Evolutionary conservation across 1,140 invertebrate species (phyloP), one percentile per base, ranked within the genome.

Genomic region (Rhyzopertha dominica): DNA sequence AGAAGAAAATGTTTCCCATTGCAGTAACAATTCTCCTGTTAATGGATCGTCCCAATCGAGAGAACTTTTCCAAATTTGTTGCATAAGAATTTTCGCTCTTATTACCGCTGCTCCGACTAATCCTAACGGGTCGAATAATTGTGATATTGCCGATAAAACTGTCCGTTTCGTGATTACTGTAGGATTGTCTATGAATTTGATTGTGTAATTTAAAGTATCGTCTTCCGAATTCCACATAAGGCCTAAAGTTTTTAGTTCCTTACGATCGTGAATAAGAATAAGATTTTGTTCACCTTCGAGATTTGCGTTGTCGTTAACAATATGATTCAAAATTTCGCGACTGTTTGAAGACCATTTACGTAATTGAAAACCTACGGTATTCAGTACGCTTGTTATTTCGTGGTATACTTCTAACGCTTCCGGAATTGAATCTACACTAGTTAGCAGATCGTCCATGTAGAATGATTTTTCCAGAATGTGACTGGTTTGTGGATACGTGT

Each of bases 81-180:
- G 71, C 12, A 75, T 60, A 0, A 74, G 43, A 0, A 74, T 63
- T 56, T 74, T 74, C 7, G 61, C 58, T 5, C 14, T 43, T 4
- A 74, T 55, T 2, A 66, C 59, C 0, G 65, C 43, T 13, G 72
- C 72, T 2, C 59, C 53, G 1, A 72, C 26, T 41, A 64, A 65
- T 9, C 70, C 70, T 9, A 67, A 42, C 2, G 61, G 64, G 53
- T 73, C 67, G 34, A 65, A 71, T 0, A 70, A 52, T 52, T 51
- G 30, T 30, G 44, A 12, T 9, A 52, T 47, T 9, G 34, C 23
- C 14, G 54, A 43, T 20, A 56, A 31, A 31, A 55, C 52, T 2
- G 20, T 18, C 30, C 52, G 24, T 37, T 54, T 57, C 16, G 41
- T 53, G 19, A 42, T 24, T 10, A n/a, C n/a, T n/a, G n/a, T n/a